These are phyloP conservation scores for Timema cristinae DNA, from an alignment of 2,888 invertebrate species.

Conservation along the genomic window DNA sequence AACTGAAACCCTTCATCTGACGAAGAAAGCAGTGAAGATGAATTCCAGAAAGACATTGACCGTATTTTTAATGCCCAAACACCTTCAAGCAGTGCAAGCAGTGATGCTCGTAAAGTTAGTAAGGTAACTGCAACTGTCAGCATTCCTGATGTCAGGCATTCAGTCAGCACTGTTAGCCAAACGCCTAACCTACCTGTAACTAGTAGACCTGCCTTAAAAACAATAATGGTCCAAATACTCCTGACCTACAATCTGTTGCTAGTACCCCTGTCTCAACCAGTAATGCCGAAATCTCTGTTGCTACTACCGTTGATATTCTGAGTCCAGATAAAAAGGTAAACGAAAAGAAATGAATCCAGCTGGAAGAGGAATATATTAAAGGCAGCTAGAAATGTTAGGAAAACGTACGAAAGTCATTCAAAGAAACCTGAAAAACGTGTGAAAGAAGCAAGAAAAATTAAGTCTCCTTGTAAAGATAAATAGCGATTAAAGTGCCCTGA, in stretches of 20 bases:
- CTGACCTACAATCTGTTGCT: constrained; percentile 2
- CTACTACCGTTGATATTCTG: constrained; percentile 9
- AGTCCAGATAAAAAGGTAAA: constrained; percentile 2
- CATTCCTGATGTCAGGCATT: not conserved
- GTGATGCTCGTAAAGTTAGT: constrained; percentile 9
- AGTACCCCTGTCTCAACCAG: constrained; percentile 7
- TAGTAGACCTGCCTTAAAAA: not conserved
- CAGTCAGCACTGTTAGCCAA: constrained; percentile 3
- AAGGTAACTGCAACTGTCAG: constrained; percentile 5
- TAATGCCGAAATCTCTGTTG: constrained; percentile 5
- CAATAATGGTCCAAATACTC: not conserved
- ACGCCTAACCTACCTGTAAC: not conserved
- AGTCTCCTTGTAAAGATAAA: not conserved
- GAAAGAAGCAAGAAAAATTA: constrained; percentile 2
- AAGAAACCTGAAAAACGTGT: not conserved
- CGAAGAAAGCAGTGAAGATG: constrained; percentile 2
- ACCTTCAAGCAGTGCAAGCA: constrained; percentile 9
- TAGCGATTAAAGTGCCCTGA: not conserved
- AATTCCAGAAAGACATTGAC: constrained; percentile 7
- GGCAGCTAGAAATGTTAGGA: not conserved
- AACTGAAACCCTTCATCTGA: not conserved
- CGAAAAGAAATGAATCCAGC: constrained; percentile 8
- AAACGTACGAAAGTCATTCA: not conserved
- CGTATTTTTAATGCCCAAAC: not conserved
- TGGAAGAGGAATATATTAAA: not conserved